phyloP scores from a whole-genome alignment of 2,113 vertebrate genomes.

The Plectropomus leopardus region DNA sequence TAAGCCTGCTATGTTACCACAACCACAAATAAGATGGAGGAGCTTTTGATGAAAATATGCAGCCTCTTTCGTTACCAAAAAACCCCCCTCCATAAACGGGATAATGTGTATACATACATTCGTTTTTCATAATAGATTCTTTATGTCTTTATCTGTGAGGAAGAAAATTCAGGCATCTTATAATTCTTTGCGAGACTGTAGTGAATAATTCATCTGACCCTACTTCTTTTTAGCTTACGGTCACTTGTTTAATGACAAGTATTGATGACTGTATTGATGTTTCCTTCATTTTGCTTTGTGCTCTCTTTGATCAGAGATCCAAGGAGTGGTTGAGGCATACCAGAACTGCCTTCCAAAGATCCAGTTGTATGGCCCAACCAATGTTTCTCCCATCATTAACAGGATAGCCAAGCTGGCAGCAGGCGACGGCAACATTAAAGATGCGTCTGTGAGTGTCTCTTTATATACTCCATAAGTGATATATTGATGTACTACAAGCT shows the following conservation, averaged over 20 bases:
- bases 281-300: constrained; percentile 28
- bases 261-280: constrained; percentile 7
- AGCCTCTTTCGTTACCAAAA: no score
- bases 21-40: no score
- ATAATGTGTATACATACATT: no score
- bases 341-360: constrained; percentile 96
- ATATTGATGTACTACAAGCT: constrained; percentile 30
- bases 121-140: not conserved
- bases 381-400: constrained; percentile 95
- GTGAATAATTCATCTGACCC: not conserved
- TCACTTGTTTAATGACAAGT: constrained; percentile 18
- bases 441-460: constrained; percentile 89
- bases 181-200: not conserved
- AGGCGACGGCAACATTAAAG: constrained; percentile 89
- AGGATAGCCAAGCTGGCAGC: constrained; percentile 91
- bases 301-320: constrained; percentile 87
- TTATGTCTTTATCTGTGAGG: not conserved
- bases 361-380: constrained; percentile 96
- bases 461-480: constrained; percentile 37
- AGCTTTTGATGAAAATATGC: no score
- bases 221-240: not conserved
- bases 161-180: constrained; percentile 1
- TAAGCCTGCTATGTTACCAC: no score
- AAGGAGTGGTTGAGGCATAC: constrained; percentile 96
- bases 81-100: no score